Evolutionary conservation across 2,797 vertebrate species (phyloP).

Genomic region (Bucorvus abyssinicus): DNA sequence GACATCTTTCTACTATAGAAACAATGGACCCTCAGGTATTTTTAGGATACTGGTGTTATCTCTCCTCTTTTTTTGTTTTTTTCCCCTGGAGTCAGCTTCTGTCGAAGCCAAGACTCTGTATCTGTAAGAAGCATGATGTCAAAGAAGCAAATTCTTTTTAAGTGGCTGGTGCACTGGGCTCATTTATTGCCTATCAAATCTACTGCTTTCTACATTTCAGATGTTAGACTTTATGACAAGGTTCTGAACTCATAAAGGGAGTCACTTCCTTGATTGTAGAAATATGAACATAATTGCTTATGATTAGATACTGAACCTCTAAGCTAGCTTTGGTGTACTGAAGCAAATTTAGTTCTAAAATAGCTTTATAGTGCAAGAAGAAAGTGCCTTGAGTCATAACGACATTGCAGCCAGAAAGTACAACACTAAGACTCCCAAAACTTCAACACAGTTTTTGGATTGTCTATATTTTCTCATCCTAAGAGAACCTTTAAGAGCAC

Average conservation of each 20-base stretch:
- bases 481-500: neutral
- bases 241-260: neutral
- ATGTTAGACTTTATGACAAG: neutral
- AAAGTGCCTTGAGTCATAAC: neutral
- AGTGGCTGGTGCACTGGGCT: neutral
- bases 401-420: neutral
- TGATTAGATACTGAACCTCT: neutral
- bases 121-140: neutral
- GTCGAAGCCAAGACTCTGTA: neutral
- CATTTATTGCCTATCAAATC: neutral
- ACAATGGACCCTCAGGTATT: neutral
- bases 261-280: neutral
- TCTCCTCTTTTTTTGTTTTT: accelerated
- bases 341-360: neutral
- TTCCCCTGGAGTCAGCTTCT: neutral
- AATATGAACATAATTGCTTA: neutral
- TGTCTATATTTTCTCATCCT: neutral
- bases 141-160: neutral
- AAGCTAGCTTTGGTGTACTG: neutral
- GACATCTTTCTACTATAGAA: neutral
- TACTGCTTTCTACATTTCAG: neutral
- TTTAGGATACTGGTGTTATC: neutral
- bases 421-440: neutral
- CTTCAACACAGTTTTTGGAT: neutral
- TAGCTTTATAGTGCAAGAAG: neutral